A percentile compares a stretch with the other conserved stretches of the same genome.
Evolutionary conservation across 2,113 vertebrate genomes (phyloP).

Genomic region (Isurus oxyrinchus): DNA sequence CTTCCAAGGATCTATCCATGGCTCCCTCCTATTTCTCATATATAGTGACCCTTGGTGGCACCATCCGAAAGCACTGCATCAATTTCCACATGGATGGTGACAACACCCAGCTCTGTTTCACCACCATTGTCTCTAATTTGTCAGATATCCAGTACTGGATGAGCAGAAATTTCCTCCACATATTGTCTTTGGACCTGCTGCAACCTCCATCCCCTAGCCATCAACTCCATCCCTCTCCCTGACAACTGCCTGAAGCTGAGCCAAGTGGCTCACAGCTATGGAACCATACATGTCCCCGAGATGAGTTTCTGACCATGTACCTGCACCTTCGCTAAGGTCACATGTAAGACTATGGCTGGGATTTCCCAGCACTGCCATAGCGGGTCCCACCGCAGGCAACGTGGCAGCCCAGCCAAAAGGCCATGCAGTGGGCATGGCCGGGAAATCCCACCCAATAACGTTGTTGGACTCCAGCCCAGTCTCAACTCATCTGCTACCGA

Average conservation of each 20-base stretch:
- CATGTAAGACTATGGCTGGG: no score
- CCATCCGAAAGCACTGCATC: background rate
- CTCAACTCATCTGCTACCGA: background rate
- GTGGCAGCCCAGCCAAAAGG: no score
- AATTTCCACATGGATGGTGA: background rate
- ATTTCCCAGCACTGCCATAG: no score
- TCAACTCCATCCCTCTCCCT: background rate
- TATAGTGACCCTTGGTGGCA: background rate
- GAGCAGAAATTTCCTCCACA: background rate
- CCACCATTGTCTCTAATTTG: background rate
- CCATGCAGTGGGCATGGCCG: no score
- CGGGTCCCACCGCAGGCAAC: no score
- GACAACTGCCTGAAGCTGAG: background rate
- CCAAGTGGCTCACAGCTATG: background rate
- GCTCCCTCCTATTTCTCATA: background rate
- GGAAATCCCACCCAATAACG: background rate
- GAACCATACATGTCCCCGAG: background rate
- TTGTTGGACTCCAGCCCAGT: background rate
- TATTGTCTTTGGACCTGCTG: background rate
- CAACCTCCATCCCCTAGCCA: background rate
- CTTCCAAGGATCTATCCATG: background rate
- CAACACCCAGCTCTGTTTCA: background rate
- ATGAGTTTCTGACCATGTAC: background rate
- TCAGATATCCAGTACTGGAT: background rate
- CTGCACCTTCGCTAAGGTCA: no score